phyloP scores from a whole-genome alignment of 2,113 vertebrate genomes.

The Periophthalmus modestus region DNA sequence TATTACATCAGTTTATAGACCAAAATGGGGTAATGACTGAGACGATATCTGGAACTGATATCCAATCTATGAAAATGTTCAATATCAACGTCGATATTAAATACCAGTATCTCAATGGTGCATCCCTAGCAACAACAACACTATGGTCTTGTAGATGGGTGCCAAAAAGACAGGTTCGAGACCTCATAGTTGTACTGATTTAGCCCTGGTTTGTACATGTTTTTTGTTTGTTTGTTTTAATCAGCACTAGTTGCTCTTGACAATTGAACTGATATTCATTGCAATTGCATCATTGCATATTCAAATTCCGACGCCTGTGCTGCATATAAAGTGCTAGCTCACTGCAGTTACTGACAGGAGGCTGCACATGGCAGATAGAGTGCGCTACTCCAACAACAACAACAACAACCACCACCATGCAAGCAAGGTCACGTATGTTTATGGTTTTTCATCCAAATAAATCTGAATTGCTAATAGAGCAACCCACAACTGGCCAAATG shows the following conservation, averaged over 20 bases:
- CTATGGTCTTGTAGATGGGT: neutral
- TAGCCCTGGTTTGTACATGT: neutral
- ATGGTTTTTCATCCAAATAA: slow-evolving; percentile 42
- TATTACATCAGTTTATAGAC: too few species aligned
- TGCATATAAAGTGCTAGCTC: slow-evolving; percentile 14
- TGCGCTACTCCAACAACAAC: slow-evolving; percentile 5
- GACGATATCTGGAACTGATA: too few species aligned
- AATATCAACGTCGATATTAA: too few species aligned
- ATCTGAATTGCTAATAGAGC: slow-evolving; percentile 49
- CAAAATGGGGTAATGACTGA: too few species aligned
- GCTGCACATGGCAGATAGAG: slow-evolving; percentile 18
- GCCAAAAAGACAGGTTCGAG: neutral
- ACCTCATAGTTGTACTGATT: neutral
- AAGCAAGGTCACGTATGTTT: slow-evolving; percentile 54
- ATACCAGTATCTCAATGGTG: too few species aligned
- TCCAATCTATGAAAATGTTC: too few species aligned
- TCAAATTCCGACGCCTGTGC: neutral
- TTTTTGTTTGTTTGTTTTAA: too few species aligned
- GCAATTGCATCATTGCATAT: slow-evolving; percentile 13
- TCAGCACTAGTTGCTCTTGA: neutral
- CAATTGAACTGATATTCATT: too few species aligned
- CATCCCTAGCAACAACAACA: neutral
- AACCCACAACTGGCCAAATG: slow-evolving; percentile 29
- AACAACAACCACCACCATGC: slow-evolving; percentile 18
- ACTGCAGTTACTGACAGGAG: slow-evolving; percentile 26